Conservation (phyloP, 2,888 invertebrate genomes). For the Latheticus oryzae region DNA sequence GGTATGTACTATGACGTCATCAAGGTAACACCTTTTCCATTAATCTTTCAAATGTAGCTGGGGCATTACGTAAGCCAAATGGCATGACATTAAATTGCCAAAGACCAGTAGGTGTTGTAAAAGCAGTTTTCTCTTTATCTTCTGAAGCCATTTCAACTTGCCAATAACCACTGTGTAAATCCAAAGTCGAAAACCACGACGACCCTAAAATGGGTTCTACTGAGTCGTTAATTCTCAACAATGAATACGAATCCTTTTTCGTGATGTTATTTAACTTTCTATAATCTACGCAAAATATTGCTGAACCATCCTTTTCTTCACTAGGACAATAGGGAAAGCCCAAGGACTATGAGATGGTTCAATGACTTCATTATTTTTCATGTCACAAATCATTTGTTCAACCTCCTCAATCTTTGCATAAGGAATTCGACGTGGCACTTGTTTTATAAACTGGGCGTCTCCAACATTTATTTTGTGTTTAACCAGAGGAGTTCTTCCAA, state of each 20-base stretch:
- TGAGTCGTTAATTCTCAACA: slow-evolving; percentile 42
- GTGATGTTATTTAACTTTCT: slow-evolving; percentile 37
- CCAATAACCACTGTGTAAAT: slow-evolving; percentile 44
- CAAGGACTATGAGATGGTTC: not conserved
- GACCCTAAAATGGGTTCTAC: slow-evolving; percentile 44
- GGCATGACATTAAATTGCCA: slow-evolving; percentile 52
- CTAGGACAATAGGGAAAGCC: slow-evolving; percentile 39
- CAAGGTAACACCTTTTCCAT: slow-evolving; percentile 45
- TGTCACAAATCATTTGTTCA: not conserved
- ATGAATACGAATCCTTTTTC: slow-evolving; percentile 41
- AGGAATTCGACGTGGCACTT: too few relatives aligned
- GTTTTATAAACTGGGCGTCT: too few relatives aligned
- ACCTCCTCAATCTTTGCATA: too few relatives aligned
- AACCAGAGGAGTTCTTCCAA: too few relatives aligned
- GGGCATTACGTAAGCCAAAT: slow-evolving; percentile 44
- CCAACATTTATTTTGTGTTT: too few relatives aligned
- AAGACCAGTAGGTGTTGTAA: slow-evolving; percentile 43
- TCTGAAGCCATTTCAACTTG: slow-evolving; percentile 37
- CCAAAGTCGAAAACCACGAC: slow-evolving; percentile 36
- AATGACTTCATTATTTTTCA: slow-evolving; percentile 1
- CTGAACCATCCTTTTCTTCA: slow-evolving; percentile 43
- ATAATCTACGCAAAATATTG: slow-evolving; percentile 46
- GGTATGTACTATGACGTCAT: slow-evolving; percentile 35
- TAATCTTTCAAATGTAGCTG: slow-evolving; percentile 48
- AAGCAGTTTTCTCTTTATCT: slow-evolving; percentile 50